Base-by-base conservation (phyloP, 2,113 vertebrate species). In the Stigmatopora argus region DNA sequence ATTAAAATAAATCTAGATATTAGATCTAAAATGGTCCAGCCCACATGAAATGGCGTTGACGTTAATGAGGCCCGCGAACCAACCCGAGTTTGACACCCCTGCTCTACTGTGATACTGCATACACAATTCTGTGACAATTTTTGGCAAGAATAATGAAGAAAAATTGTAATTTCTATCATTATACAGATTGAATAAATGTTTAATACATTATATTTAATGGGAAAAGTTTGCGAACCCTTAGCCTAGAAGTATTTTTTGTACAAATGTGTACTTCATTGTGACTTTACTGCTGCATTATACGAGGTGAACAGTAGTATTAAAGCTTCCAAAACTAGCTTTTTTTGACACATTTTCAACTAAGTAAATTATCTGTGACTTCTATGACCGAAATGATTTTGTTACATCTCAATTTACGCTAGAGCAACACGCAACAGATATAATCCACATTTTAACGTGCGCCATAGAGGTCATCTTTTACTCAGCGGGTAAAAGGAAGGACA, bases 401-500 rank as follows among this genome's bases (percentile, higher is more conserved):
- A 49, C 47, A 64, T 64, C 46, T 34, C 48, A 53, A 23, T 62
- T 48, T 13, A 65, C 55, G 13, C 67, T 49, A 60, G 15, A 17
- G 41, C 19, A 57, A 41, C 47, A 12, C 38, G 41, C 64, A 35
- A 21, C 41, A 63, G 56, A 74, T 75, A n/a, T 78, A 71, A 71
- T 62, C 51, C 62, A 45, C 64, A 41, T 17, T 52, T 45, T 26
- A 46, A 45, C 72, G 53, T 58, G 18, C 57, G 10, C 55, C 45
- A 67, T 53, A 62, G 74, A 83, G 74, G 66, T 71, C 68, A 41
- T 79, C n/a, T 61, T 63, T 61, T 51, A 64, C 35, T 61, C 57
- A 57, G 53, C 38, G 72, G 69, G 66, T 26, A 65, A 63, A 81
- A 73, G 70, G 65, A 88, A 85, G 81, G 81, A 66, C 81, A 69